Evolutionary conservation across 1,140 invertebrate genomes (phyloP).

Genomic region (Lucilia cuprina): DNA sequence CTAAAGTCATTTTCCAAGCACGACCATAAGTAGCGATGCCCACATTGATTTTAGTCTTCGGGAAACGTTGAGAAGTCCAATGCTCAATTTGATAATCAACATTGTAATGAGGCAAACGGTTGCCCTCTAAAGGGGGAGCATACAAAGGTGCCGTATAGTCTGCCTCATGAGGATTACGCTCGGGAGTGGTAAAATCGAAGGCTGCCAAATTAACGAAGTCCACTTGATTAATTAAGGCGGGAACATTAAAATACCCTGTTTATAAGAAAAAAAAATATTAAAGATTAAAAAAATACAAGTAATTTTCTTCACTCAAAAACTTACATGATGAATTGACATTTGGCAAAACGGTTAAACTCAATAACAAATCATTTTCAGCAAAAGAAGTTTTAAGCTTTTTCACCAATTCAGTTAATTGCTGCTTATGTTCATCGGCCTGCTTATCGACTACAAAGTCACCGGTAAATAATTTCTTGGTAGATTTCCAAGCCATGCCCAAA

Average conservation of each 20-base stretch:
- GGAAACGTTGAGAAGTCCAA: conserved; percentile 71
- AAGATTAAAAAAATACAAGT: background rate
- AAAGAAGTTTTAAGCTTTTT: conserved; percentile 73
- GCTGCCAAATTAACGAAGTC: conserved; percentile 81
- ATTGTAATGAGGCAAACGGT: conserved; percentile 71
- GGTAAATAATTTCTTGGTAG: conserved; percentile 75
- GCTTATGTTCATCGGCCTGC: conserved; percentile 76
- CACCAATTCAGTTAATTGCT: conserved; percentile 75
- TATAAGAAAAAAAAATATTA: conserved; percentile 36
- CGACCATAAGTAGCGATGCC: conserved; percentile 84
- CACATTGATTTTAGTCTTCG: conserved; percentile 78
- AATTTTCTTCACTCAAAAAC: conserved; percentile 40
- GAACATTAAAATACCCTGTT: conserved; percentile 79
- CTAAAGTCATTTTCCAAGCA: conserved; percentile 79
- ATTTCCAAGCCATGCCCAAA: conserved; percentile 73
- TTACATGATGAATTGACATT: conserved; percentile 78
- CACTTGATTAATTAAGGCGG: conserved; percentile 73
- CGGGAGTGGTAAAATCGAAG: conserved; percentile 80
- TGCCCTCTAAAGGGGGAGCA: conserved; percentile 67
- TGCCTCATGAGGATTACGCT: conserved; percentile 76
- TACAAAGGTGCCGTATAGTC: conserved; percentile 77
- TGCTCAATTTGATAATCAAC: conserved; percentile 69
- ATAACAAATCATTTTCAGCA: conserved; percentile 68
- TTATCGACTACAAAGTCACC: conserved; percentile 74
- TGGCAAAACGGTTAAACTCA: conserved; percentile 75